Conservation (phyloP, 35 echinoderm and acorn worm genomes). For the Ptychodera flava region DNA sequence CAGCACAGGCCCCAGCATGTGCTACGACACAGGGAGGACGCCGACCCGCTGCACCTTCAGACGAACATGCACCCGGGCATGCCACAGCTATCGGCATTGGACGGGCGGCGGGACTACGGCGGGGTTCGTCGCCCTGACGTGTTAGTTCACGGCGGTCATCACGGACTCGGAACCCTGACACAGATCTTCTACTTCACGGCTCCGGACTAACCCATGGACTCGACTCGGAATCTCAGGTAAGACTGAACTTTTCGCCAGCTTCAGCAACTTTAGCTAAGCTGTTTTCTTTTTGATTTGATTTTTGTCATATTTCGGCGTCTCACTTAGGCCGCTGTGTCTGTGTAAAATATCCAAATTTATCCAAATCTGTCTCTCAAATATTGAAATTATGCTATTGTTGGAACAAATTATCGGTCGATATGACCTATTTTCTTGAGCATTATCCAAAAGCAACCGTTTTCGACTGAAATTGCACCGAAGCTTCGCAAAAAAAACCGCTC, state of each 20-base stretch:
- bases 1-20: slow-evolving; percentile 81
- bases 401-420: no score
- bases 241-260: background rate
- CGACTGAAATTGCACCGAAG: background rate
- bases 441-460: no score
- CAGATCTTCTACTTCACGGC: slow-evolving; percentile 84
- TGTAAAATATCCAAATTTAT: no score
- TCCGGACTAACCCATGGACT: slow-evolving; percentile 61
- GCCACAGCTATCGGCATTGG: slow-evolving; percentile 62
- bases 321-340: background rate
- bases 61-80: slow-evolving; percentile 61
- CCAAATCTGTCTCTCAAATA: no score
- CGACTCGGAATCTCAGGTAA: background rate
- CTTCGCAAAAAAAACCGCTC: no score
- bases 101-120: slow-evolving; percentile 59
- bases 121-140: slow-evolving; percentile 80
- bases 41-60: slow-evolving; percentile 84
- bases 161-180: slow-evolving; percentile 63
- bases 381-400: no score
- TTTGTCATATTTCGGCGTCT: background rate
- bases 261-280: background rate
- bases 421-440: no score
- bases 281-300: background rate
- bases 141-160: slow-evolving; percentile 81
- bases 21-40: slow-evolving; percentile 50